phyloP scores from a whole-genome alignment of 2,113 vertebrate species.

The Eretmodus cyanostictus region DNA sequence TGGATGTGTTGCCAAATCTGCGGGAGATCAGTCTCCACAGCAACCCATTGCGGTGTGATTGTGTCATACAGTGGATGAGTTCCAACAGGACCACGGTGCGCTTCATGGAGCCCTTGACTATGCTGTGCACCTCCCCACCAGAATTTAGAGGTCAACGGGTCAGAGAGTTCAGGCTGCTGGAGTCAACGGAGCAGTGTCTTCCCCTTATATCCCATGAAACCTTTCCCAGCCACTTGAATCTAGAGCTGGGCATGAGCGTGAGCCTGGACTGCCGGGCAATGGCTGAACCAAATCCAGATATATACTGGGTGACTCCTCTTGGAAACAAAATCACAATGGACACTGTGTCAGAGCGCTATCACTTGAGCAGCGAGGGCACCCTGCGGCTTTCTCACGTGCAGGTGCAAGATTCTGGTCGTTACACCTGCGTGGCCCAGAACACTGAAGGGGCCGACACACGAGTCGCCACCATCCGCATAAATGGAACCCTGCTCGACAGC shows the following conservation, averaged over 20 bases:
- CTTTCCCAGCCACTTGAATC: slow-evolving; percentile 84
- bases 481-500: slow-evolving; percentile 89
- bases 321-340: slow-evolving; percentile 86
- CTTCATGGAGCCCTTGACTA: slow-evolving; percentile 96
- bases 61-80: slow-evolving; percentile 93
- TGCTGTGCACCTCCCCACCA: slow-evolving; percentile 87
- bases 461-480: slow-evolving; percentile 83
- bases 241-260: slow-evolving; percentile 80
- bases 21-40: slow-evolving; percentile 96
- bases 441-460: slow-evolving; percentile 89
- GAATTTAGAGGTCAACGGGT: slow-evolving; percentile 85
- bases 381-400: slow-evolving; percentile 82
- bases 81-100: slow-evolving; percentile 91
- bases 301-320: slow-evolving; percentile 95
- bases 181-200: slow-evolving; percentile 84
- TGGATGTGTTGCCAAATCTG: slow-evolving; percentile 86
- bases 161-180: slow-evolving; percentile 76
- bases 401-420: slow-evolving; percentile 87
- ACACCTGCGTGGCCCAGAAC: slow-evolving; percentile 96
- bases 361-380: slow-evolving; percentile 84
- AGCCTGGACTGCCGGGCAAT: slow-evolving; percentile 92
- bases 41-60: slow-evolving; percentile 93
- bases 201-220: slow-evolving; percentile 90
- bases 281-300: slow-evolving; percentile 93
- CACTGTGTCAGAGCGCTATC: slow-evolving; percentile 84